Percentiles rank a stretch among this genome's conserved stretches.
These are phyloP conservation scores for Hypolimnas misippus DNA, from an alignment of 2,888 invertebrate genomes.

Conservation along the genomic window DNA sequence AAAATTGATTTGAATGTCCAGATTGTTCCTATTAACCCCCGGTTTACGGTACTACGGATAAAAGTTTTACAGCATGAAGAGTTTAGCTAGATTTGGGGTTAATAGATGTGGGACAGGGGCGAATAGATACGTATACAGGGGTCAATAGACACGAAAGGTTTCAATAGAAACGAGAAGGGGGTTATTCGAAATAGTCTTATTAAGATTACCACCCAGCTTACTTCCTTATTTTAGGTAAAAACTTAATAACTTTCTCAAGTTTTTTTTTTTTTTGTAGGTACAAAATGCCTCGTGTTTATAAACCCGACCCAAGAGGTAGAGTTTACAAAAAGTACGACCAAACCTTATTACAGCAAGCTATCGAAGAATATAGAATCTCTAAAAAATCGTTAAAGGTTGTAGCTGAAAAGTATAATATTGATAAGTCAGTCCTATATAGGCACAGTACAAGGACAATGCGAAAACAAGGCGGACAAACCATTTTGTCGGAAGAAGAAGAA, in stretches of 20 bases:
- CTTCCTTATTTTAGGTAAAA: slow-evolving; percentile 3
- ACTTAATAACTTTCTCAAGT: slow-evolving; percentile 4
- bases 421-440: too few species aligned
- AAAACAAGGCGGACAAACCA: too few species aligned
- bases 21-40: too few species aligned
- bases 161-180: too few species aligned
- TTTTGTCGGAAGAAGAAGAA: too few species aligned
- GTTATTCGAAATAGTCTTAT: too few species aligned
- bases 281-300: slow-evolving; percentile 29
- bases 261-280: slow-evolving; percentile 12
- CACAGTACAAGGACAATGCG: too few species aligned
- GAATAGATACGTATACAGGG: slow-evolving; percentile 25
- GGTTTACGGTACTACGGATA: too few species aligned
- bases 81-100: too few species aligned
- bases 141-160: slow-evolving; percentile 25
- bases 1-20: too few species aligned
- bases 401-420: slow-evolving; percentile 25
- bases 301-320: slow-evolving; percentile 26
- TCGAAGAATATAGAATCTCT: slow-evolving; percentile 8
- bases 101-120: slow-evolving; percentile 18
- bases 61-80: too few species aligned
- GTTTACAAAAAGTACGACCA: slow-evolving; percentile 26
- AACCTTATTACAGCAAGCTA: slow-evolving; percentile 18
- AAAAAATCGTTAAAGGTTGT: slow-evolving; percentile 12
- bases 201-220: slow-evolving; percentile 17